phyloP scores from a whole-genome alignment of 2,888 invertebrate species.

The Muscina levida region DNA sequence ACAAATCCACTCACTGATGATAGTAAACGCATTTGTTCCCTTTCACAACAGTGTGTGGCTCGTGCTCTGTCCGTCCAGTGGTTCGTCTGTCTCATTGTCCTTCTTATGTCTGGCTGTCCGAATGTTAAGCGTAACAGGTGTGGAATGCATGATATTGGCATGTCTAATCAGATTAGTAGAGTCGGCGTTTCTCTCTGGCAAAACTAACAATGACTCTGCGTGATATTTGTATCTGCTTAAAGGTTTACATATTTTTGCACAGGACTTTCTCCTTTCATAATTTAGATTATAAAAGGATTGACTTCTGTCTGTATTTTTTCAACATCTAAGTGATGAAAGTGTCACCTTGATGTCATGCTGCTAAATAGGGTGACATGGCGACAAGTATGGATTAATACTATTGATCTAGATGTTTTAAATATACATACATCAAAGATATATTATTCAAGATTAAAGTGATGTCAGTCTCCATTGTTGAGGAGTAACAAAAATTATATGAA shows the following conservation, averaged over 20 bases:
- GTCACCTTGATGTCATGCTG: conserved; percentile 14
- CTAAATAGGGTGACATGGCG: no score
- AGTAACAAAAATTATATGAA: no score
- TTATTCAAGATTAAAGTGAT: no score
- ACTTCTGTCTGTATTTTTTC: conserved; percentile 62
- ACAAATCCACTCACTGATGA: not conserved
- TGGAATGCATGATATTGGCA: conserved; percentile 60
- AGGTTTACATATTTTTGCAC: conserved; percentile 12
- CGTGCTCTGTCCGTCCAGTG: conserved; percentile 18
- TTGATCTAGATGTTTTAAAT: no score
- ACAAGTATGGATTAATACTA: no score
- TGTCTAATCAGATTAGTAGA: conserved; percentile 63
- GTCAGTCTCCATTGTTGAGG: no score
- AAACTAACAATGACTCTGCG: conserved; percentile 59
- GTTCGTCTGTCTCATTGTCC: no score
- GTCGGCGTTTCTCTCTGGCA: conserved; percentile 8
- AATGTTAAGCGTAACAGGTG: conserved; percentile 61
- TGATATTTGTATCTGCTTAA: conserved; percentile 58
- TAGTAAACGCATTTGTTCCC: no score
- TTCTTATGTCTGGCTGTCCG: conserved; percentile 21
- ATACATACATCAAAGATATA: no score
- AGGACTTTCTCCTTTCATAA: conserved; percentile 3
- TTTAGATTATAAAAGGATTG: conserved; percentile 52
- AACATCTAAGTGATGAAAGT: conserved; percentile 13
- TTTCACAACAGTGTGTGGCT: conserved; percentile 45